Evolutionary conservation across 2,888 invertebrate genomes (phyloP).

Genomic region (Chorisops tibialis): DNA sequence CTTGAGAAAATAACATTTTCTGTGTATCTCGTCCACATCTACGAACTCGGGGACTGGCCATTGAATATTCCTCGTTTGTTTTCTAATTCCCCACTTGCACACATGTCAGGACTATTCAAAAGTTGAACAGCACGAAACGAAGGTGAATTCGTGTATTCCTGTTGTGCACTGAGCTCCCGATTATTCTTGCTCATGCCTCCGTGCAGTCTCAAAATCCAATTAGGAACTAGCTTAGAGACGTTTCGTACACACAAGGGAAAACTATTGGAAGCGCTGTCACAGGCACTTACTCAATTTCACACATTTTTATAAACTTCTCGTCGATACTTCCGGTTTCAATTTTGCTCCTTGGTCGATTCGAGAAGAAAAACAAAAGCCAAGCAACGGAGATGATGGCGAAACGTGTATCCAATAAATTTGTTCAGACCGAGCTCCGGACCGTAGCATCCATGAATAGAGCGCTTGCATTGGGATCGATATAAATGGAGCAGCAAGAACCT

Average conservation of each 20-base stretch:
- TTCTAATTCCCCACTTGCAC: slow-evolving; percentile 20
- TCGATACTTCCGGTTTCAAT: slow-evolving; percentile 25
- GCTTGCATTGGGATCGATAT: neutral
- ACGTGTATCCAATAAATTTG: too few relatives aligned
- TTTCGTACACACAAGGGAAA: neutral
- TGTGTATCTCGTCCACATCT: too few relatives aligned
- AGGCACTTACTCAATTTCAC: slow-evolving; percentile 26
- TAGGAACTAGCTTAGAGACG: slow-evolving; percentile 1
- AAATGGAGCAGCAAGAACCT: neutral
- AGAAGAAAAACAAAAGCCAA: too few relatives aligned
- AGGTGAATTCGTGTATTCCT: too few relatives aligned
- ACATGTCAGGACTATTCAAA: slow-evolving; percentile 23
- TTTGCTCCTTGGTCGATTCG: neutral
- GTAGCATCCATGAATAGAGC: too few relatives aligned
- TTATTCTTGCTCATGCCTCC: too few relatives aligned
- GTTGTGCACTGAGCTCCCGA: too few relatives aligned
- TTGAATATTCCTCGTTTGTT: slow-evolving; percentile 10
- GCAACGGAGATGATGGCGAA: too few relatives aligned
- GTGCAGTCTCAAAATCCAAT: slow-evolving; percentile 6
- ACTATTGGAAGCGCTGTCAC: slow-evolving; percentile 24
- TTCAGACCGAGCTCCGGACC: too few relatives aligned
- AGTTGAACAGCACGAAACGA: slow-evolving; percentile 18
- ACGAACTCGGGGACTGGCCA: too few relatives aligned
- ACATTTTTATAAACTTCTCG: slow-evolving; percentile 22
- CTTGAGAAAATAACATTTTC: too few relatives aligned